These are phyloP conservation scores for Koerneria pararmatus DNA, from an alignment of 2,888 invertebrate species.

Conservation along the genomic window DNA sequence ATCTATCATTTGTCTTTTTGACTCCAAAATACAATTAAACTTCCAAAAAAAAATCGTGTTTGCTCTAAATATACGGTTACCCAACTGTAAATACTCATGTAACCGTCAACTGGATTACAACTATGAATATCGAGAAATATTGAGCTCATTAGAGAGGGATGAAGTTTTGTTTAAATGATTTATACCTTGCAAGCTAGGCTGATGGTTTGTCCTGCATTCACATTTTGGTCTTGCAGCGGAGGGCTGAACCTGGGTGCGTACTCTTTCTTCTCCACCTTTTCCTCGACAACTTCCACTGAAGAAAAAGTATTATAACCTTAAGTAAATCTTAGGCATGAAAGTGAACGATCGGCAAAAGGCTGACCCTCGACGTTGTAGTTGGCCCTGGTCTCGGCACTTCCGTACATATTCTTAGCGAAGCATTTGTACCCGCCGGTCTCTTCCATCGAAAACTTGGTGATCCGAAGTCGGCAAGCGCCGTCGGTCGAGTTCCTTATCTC, in stretches of 20 bases:
- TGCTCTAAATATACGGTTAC: no score
- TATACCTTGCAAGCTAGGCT: slow-evolving; percentile 57
- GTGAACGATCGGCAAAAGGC: not conserved
- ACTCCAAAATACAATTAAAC: no score
- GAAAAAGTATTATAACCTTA: not conserved
- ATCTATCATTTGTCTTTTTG: no score
- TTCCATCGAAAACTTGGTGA: slow-evolving; percentile 53
- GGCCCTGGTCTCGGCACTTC: slow-evolving; percentile 51
- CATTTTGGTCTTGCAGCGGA: slow-evolving; percentile 60
- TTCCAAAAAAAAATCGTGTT: no score
- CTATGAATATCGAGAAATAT: no score
- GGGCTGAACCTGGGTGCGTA: slow-evolving; percentile 59
- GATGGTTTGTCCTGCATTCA: slow-evolving; percentile 55
- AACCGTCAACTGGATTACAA: no score
- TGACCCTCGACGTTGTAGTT: slow-evolving; percentile 47
- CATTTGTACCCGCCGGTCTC: slow-evolving; percentile 69
- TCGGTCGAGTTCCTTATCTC: slow-evolving; percentile 54
- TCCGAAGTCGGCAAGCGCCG: slow-evolving; percentile 55
- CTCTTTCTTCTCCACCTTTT: slow-evolving; percentile 40
- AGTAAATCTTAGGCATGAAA: not conserved
- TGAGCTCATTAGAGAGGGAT: no score
- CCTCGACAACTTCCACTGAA: slow-evolving; percentile 28
- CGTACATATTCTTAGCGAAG: slow-evolving; percentile 65
- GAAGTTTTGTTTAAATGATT: no score
- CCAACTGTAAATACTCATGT: no score